Base-by-base conservation (phyloP, 2,797 vertebrate genomes). In the Coregonus sp. region DNA sequence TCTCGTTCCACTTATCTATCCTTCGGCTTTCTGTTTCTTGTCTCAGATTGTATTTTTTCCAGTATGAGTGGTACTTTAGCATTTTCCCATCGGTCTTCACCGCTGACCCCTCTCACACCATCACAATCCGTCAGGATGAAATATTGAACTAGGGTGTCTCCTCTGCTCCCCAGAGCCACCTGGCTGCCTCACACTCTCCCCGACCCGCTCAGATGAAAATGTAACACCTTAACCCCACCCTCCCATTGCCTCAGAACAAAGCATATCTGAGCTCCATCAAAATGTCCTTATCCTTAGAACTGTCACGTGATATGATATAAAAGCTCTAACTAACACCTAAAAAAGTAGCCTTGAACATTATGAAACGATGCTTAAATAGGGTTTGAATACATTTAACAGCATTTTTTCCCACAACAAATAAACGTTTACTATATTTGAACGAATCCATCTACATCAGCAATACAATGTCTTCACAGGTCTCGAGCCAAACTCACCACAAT, bases 81-180 rank as follows among this genome's bases (percentile, higher is more conserved):
- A 70, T 75, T 72, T 76, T 78, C 72, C 76, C 75, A 37, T 76
- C n/a, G 78, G 80, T 85, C 80, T 80, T 79, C 81, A 40, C 78
- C n/a, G 63, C 82, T 88, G 88, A 91, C 89, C 88, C 80, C 78
- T 83, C 79, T 86, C 82, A 85, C 87, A 81, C 77, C 86, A 69
- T 76, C 25, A 79, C 78, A 76, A 76, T 79, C 81, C 78, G 81
- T 92, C 87, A 86, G 75, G 82, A 86, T 89, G 84, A 92, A 86
- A 89, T 86, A 89, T 87, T 85, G 80, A 89, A 88, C 80, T 77
- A 73, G 72, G 76, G 52, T 33, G 70, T 63, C 29, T 73, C 16
- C 72, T 59, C 78, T 78, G 75, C 75, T 87, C 85, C 85, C 85
- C 71, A 3, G 78, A 88, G 90, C 82, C 80, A 35, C 65, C 20